A percentile compares a stretch with the other conserved stretches of the same genome.
Evolutionary conservation across 2,888 invertebrate genomes (phyloP).

Genomic region (Conchocele bisecta): DNA sequence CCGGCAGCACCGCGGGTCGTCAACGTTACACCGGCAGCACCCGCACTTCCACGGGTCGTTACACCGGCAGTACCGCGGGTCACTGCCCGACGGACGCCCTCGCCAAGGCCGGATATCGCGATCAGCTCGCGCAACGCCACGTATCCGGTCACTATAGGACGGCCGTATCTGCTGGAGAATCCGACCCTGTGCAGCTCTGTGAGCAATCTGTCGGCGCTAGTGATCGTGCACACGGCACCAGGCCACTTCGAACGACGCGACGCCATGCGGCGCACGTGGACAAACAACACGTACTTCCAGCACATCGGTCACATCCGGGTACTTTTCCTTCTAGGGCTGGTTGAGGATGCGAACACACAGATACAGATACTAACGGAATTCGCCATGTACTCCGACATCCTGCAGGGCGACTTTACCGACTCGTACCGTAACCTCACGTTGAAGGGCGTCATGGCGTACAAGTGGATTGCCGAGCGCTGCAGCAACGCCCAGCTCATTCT

Average conservation of each 20-base stretch:
- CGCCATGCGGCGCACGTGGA: conserved; percentile 64
- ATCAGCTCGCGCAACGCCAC: too few species aligned
- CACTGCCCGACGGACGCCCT: too few species aligned
- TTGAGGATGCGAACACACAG: conserved; percentile 39
- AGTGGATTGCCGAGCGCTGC: conserved; percentile 66
- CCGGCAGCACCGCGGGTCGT: too few species aligned
- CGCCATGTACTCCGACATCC: conserved; percentile 56
- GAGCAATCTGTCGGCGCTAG: conserved; percentile 27
- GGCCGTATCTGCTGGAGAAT: conserved; percentile 39
- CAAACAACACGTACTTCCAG: conserved; percentile 52
- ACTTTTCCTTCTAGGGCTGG: conserved; percentile 65
- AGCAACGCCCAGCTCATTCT: conserved; percentile 58
- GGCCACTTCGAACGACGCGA: conserved; percentile 49
- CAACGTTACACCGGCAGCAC: too few species aligned
- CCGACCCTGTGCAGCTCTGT: conserved; percentile 41
- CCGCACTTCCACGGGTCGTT: too few species aligned
- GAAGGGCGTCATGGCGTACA: conserved; percentile 69
- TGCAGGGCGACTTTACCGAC: conserved; percentile 70
- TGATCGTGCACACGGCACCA: conserved; percentile 62
- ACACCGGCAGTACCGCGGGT: too few species aligned
- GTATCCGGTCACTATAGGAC: conserved; percentile 41
- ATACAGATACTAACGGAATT: conserved; percentile 55
- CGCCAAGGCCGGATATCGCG: too few species aligned
- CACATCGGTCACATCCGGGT: conserved; percentile 32
- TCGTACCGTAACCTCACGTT: conserved; percentile 65